These are phyloP conservation scores for Poeciliopsis retropinna DNA, from an alignment of 2,113 vertebrate genomes.

Conservation along the genomic window DNA sequence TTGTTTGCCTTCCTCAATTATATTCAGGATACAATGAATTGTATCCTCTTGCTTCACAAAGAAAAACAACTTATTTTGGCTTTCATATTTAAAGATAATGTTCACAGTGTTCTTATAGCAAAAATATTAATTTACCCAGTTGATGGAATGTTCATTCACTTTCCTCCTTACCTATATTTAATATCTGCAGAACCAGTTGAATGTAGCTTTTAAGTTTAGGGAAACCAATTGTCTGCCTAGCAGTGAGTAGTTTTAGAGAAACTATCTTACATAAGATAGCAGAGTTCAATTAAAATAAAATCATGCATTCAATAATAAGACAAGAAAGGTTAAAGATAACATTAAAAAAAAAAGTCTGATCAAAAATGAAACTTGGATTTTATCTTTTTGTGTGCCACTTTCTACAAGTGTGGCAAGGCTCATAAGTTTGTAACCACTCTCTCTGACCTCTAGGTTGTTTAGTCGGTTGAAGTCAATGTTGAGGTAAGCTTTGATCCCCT, in stretches of 20 bases:
- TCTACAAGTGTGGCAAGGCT: no score
- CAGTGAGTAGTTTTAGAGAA: constrained; percentile 3
- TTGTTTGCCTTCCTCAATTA: no score
- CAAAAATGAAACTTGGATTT: no score
- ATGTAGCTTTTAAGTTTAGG: constrained; percentile 14
- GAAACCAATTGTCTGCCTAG: neutral
- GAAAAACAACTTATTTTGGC: no score
- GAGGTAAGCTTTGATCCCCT: constrained; percentile 93
- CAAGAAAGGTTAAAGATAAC: no score
- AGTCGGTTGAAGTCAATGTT: constrained; percentile 91
- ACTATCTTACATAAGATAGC: neutral
- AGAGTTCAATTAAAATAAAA: no score
- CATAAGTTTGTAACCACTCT: neutral
- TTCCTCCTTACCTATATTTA: constrained; percentile 6
- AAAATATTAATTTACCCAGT: constrained; percentile 15
- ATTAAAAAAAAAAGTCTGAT: no score
- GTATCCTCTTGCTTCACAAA: no score
- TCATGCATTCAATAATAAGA: no score
- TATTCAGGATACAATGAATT: no score
- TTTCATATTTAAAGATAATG: no score
- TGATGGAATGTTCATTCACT: constrained; percentile 24
- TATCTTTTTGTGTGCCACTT: neutral
- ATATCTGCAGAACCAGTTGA: constrained; percentile 1
- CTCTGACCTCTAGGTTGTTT: constrained; percentile 90
- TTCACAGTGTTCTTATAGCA: neutral